phyloP scores from a whole-genome alignment of 2,797 vertebrate species.

The Lates japonicus region DNA sequence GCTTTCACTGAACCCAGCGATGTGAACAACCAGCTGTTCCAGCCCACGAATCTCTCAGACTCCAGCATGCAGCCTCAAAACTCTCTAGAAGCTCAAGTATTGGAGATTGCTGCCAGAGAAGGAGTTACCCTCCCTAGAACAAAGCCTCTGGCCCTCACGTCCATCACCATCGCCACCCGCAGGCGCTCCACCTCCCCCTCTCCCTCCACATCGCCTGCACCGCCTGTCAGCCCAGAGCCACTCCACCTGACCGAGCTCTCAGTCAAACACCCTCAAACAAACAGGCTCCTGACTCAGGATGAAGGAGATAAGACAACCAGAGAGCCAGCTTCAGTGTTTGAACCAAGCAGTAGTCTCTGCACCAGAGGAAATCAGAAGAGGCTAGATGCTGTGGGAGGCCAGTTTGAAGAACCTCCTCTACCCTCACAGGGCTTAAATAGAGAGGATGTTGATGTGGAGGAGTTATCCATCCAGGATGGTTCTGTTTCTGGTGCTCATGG shows the following conservation, averaged over 20 bases:
- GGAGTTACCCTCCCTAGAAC: slow-evolving; percentile 46
- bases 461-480: neutral
- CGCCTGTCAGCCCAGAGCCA: slow-evolving; percentile 47
- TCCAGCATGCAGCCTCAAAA: slow-evolving; percentile 22
- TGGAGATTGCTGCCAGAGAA: slow-evolving; percentile 76
- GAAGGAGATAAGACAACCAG: neutral
- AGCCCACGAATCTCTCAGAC: slow-evolving; percentile 36
- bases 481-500: slow-evolving; percentile 15
- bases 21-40: slow-evolving; percentile 43
- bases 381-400: slow-evolving; percentile 51
- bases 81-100: slow-evolving; percentile 52
- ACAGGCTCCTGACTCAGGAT: neutral
- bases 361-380: slow-evolving; percentile 24
- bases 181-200: slow-evolving; percentile 77
- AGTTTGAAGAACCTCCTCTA: slow-evolving; percentile 7
- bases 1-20: slow-evolving; percentile 26
- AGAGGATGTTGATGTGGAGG: slow-evolving; percentile 6
- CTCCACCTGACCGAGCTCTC: slow-evolving; percentile 62
- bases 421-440: slow-evolving; percentile 6
- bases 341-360: neutral
- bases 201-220: slow-evolving; percentile 60
- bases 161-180: slow-evolving; percentile 84
- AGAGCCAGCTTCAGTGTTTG: neutral
- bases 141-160: slow-evolving; percentile 71
- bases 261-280: slow-evolving; percentile 14